A percentile compares a stretch with the other conserved stretches of the same genome.
Evolutionary conservation across 2,888 invertebrate species (phyloP).

Genomic region (Allolobophora icterica): DNA sequence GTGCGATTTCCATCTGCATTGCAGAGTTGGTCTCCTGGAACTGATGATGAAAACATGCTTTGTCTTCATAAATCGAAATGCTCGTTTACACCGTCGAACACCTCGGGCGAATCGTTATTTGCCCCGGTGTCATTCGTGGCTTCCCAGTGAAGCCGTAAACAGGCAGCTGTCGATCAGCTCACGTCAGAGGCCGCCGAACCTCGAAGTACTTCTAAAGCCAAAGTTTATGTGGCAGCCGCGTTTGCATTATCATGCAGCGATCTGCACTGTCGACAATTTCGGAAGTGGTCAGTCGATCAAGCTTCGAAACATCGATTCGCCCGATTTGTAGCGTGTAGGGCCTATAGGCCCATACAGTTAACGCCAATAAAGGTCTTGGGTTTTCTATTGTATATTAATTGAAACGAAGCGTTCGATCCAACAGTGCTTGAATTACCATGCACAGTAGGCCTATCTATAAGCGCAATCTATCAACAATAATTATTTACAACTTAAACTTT

Average conservation of each 20-base stretch:
- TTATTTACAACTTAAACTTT: no score
- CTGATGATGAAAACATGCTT: background rate
- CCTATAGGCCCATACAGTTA: no score
- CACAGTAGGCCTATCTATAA: no score
- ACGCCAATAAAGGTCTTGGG: no score
- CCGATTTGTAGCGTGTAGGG: no score
- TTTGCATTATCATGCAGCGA: background rate
- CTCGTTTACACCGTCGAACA: background rate
- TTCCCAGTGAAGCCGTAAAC: slow-evolving; percentile 4
- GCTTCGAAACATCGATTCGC: no score
- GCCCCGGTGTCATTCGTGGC: background rate
- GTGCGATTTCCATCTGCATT: slow-evolving; percentile 9
- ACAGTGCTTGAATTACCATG: no score
- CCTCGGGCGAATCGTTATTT: background rate
- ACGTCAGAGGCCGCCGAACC: background rate
- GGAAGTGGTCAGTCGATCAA: no score
- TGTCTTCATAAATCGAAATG: slow-evolving; percentile 1
- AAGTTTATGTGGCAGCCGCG: background rate
- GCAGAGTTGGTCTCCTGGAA: background rate
- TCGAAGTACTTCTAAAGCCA: slow-evolving; percentile 9
- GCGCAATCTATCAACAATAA: no score
- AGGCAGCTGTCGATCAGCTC: background rate
- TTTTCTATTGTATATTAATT: no score
- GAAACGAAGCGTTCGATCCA: no score
- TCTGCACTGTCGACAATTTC: no score